Evolutionary conservation across 2,888 invertebrate genomes (phyloP).

Genomic region (Steinernema carpocapsae): DNA sequence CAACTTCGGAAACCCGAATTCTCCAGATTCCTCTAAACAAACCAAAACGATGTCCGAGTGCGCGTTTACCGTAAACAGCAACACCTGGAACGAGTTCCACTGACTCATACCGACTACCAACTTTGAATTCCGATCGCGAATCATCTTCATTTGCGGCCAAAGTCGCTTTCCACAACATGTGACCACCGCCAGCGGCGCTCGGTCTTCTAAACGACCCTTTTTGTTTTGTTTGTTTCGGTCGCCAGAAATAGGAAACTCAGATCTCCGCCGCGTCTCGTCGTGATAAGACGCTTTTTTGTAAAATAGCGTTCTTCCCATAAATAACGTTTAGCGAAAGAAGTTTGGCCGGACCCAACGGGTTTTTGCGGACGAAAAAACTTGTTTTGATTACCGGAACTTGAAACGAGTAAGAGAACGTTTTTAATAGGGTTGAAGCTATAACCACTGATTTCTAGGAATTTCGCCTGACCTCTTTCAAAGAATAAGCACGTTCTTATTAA

Average conservation of each 20-base stretch:
- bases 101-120: neutral
- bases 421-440: too few species aligned
- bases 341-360: neutral
- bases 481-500: too few species aligned
- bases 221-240: slow-evolving; percentile 14
- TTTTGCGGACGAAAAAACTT: too few species aligned
- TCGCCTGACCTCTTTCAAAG: too few species aligned
- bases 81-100: neutral
- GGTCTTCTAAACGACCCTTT: neutral
- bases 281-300: too few species aligned
- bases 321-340: neutral
- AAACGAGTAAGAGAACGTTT: too few species aligned
- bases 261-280: too few species aligned
- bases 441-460: too few species aligned
- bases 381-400: too few species aligned
- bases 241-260: slow-evolving; percentile 12
- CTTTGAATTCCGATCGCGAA: neutral
- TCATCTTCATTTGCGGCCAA: neutral
- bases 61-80: too few species aligned
- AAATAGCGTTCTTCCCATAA: too few species aligned
- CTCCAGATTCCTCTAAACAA: neutral
- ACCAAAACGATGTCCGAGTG: neutral
- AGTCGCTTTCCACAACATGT: slow-evolving; percentile 21
- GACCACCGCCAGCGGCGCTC: neutral
- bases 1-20: slow-evolving; percentile 2